Percentiles rank a stretch among this genome's conserved stretches.
Evolutionary conservation across 2,797 vertebrate genomes (phyloP).

Genomic region (Masticophis lateralis): DNA sequence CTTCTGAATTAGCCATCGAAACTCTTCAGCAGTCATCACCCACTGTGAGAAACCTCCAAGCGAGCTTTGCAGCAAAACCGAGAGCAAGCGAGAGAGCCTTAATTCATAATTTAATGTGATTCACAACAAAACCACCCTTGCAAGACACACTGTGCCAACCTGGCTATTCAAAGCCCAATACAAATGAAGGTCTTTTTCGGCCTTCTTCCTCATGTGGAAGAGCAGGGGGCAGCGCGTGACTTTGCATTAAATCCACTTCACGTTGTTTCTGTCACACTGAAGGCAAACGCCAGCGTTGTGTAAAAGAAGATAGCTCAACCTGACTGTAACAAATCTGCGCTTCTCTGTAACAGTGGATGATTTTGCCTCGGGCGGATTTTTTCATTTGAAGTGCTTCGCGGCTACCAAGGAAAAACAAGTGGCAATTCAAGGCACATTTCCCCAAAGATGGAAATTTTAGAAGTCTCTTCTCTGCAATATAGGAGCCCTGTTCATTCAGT

Average conservation of each 20-base stretch:
- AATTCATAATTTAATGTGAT: slow-evolving; percentile 17
- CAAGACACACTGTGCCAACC: background rate
- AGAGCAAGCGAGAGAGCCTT: slow-evolving; percentile 13
- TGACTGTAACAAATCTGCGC: background rate
- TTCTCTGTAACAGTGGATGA: background rate
- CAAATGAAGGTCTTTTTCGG: background rate
- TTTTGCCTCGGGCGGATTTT: background rate
- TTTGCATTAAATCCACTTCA: background rate
- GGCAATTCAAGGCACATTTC: background rate
- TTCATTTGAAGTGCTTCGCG: background rate
- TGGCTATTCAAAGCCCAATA: background rate
- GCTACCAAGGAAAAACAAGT: slow-evolving; percentile 8
- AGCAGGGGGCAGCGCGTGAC: background rate
- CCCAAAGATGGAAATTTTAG: background rate
- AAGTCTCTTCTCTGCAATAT: background rate
- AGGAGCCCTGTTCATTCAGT: background rate
- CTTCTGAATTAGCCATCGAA: background rate
- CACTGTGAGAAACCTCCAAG: background rate
- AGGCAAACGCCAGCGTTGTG: background rate
- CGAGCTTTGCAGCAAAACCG: background rate
- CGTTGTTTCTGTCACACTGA: background rate
- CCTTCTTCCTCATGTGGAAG: background rate
- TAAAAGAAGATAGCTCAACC: background rate
- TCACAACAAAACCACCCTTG: slow-evolving; percentile 7
- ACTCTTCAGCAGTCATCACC: background rate